Conservation (phyloP, 2,113 vertebrate species). For the Sisor rabdophorus region DNA sequence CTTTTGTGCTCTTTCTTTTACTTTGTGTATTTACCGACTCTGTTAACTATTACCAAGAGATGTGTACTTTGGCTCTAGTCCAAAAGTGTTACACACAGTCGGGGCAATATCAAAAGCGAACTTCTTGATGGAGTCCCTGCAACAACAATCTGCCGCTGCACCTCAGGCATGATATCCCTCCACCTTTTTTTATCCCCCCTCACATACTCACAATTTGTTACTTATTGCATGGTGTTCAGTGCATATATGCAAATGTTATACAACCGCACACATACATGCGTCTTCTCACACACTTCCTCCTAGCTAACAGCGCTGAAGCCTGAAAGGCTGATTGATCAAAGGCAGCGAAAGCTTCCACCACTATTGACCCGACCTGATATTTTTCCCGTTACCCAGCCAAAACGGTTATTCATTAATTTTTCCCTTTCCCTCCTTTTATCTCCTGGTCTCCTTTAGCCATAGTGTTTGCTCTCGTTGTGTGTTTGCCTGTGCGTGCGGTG, state of each 20-base stretch:
- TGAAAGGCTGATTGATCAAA: conserved; percentile 47
- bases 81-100: conserved; percentile 73
- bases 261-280: not conserved
- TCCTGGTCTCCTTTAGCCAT: conserved; percentile 2
- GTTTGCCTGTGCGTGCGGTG: conserved; percentile 41
- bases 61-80: conserved; percentile 73
- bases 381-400: conserved; percentile 24
- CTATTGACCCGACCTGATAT: conserved; percentile 36
- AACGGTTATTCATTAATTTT: conserved; percentile 46
- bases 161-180: conserved; percentile 24
- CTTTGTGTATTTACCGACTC: conserved; percentile 70
- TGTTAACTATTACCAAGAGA: conserved; percentile 74
- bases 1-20: conserved; percentile 51
- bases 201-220: not conserved
- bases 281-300: not conserved
- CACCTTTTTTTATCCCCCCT: not conserved
- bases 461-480: conserved; percentile 35
- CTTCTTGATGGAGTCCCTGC: conserved; percentile 69
- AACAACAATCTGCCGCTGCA: conserved; percentile 57
- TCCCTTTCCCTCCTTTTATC: conserved; percentile 40
- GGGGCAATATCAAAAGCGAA: conserved; percentile 71
- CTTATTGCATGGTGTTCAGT: not conserved
- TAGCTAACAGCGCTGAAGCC: conserved; percentile 3
- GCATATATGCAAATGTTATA: not conserved
- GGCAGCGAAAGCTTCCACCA: conserved; percentile 25